These are phyloP conservation scores for Lathronympha strigana DNA, from an alignment of 2,888 invertebrate genomes.

Conservation along the genomic window DNA sequence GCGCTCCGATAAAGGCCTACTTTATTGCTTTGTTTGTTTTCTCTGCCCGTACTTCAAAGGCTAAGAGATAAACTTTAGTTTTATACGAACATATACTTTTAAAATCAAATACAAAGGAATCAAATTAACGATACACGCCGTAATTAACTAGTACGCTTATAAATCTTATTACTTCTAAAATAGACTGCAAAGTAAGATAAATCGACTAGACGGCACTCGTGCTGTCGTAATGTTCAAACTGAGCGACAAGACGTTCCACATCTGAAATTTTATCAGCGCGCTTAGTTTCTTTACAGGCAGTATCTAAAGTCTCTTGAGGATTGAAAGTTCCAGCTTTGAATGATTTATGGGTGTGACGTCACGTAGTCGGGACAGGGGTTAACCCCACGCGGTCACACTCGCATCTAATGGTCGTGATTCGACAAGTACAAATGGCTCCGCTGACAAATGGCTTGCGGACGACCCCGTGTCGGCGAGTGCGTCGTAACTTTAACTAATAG, in stretches of 20 bases:
- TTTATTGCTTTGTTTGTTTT: constrained; percentile 84
- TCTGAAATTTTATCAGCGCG: constrained; percentile 41
- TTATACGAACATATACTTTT: constrained; percentile 79
- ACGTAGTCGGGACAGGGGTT: constrained; percentile 67
- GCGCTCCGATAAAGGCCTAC: constrained; percentile 82
- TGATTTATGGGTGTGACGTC: constrained; percentile 54
- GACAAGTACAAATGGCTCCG: constrained; percentile 84
- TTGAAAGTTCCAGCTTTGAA: constrained; percentile 59
- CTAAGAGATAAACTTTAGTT: constrained; percentile 79
- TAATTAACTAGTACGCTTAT: constrained; percentile 79
- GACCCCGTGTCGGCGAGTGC: constrained; percentile 70
- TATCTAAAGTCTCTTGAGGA: constrained; percentile 42
- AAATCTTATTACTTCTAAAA: constrained; percentile 79
- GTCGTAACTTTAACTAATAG: constrained; percentile 71
- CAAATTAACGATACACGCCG: constrained; percentile 72
- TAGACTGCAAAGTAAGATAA: constrained; percentile 80
- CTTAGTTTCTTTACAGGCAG: constrained; percentile 46
- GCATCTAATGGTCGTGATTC: constrained; percentile 84
- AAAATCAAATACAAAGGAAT: constrained; percentile 57
- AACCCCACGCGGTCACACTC: constrained; percentile 82
- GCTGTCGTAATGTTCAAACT: constrained; percentile 72
- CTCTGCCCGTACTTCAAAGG: constrained; percentile 82
- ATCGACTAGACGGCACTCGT: constrained; percentile 76
- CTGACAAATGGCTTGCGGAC: constrained; percentile 83
- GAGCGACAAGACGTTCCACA: constrained; percentile 51